A percentile compares a stretch with the other conserved stretches of the same genome.
Evolutionary conservation across 2,888 invertebrate species (phyloP).

Genomic region (Sceliomorpha sp.): DNA sequence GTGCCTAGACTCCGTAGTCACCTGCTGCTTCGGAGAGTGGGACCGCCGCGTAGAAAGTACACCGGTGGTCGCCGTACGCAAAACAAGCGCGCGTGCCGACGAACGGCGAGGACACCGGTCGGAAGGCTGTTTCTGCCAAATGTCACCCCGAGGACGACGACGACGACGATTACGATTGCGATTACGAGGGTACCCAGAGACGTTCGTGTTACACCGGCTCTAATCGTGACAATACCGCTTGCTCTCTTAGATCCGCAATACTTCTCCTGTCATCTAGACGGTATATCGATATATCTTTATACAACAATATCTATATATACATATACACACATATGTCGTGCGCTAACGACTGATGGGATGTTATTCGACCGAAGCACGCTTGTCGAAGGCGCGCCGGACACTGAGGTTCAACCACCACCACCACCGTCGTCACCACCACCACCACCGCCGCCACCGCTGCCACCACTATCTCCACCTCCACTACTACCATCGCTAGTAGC

Average conservation of each 20-base stretch:
- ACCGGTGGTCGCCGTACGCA: no score
- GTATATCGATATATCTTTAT: constrained; percentile 13
- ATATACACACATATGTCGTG: constrained; percentile 34
- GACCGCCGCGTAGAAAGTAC: no score
- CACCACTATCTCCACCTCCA: constrained; percentile 55
- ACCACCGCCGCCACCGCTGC: constrained; percentile 54
- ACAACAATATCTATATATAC: constrained; percentile 31
- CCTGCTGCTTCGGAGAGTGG: no score
- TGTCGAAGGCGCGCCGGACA: constrained; percentile 80
- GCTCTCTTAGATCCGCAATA: neutral
- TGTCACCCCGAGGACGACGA: constrained; percentile 5
- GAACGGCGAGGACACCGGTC: constrained; percentile 1
- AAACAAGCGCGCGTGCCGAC: neutral
- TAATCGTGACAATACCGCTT: no score
- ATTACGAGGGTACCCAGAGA: no score
- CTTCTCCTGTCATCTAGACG: neutral
- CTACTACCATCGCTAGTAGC: constrained; percentile 39
- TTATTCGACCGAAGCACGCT: constrained; percentile 76
- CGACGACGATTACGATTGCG: no score
- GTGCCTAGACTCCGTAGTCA: no score
- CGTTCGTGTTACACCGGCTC: no score
- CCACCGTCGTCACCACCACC: constrained; percentile 61
- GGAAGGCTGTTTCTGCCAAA: neutral
- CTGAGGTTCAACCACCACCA: constrained; percentile 80
- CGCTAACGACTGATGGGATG: constrained; percentile 63